These are phyloP conservation scores for Halcyon malimbica DNA, from an alignment of 2,113 vertebrate species.

Conservation along the genomic window DNA sequence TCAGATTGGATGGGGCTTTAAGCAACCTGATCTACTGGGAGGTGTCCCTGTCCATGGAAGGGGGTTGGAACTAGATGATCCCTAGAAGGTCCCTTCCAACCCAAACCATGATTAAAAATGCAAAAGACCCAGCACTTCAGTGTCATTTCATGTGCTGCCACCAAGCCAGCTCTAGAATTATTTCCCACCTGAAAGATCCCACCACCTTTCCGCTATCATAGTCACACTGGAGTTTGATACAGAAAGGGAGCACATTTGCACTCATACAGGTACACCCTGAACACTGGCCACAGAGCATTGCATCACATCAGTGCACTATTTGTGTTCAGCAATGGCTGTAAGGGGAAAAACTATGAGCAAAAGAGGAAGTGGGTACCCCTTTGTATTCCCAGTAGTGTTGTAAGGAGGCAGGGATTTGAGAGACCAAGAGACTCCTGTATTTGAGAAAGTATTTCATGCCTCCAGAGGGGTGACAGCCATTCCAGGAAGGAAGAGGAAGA, in stretches of 20 bases:
- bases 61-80: too few species aligned
- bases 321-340: background rate
- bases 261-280: rapidly evolving
- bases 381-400: background rate
- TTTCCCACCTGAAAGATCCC: background rate
- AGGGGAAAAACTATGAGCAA: background rate
- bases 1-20: too few species aligned
- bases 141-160: background rate
- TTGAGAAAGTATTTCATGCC: background rate
- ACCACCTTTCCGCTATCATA: rapidly evolving
- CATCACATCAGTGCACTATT: rapidly evolving
- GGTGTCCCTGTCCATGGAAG: too few species aligned
- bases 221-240: background rate
- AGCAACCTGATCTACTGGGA: too few species aligned
- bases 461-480: background rate
- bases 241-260: background rate
- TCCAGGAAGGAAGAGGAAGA: background rate
- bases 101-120: background rate
- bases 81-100: too few species aligned
- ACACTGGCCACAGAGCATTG: background rate
- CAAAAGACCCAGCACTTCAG: background rate
- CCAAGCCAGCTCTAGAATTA: background rate
- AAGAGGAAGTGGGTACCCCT: background rate
- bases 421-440: background rate
- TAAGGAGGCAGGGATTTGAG: background rate